Base-by-base conservation (phyloP, 2,888 invertebrate genomes). In the Theretra japonica region DNA sequence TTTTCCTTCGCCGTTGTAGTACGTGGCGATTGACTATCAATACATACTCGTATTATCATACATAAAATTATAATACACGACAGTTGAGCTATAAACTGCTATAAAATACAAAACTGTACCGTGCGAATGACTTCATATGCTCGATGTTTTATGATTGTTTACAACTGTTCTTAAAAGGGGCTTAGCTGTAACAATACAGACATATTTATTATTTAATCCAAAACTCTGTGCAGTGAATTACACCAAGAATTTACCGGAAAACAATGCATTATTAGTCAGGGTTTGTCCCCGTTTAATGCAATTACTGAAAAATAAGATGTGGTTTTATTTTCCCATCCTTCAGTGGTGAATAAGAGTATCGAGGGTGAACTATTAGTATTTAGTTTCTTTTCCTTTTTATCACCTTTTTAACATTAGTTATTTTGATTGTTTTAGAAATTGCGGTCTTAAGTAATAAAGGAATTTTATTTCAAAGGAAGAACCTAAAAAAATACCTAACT, bases 121-220 rank as follows among this genome's bases (percentile, higher is more conserved):
- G n/a, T 65, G 48, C 41, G n/a, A 30, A 41, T 65, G 65, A 65
- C 65, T 65, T 65, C 48, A 48, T 65, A 53, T n/a, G 1, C 60
- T 30, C 17, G 2, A 23, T 23, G 65, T 23, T 65, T 65, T 65
- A 65, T 23, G 41, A 48, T 21, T 23, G 65, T 65, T 23, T 65
- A 23, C 17, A 48, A n/a, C 7, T 60, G 30, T 60, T 30, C 33
- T 33, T 60, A 33, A 19, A 28, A 4, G 33, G 4, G 48, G 48
- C 19, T 65, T 48, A 41, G 41, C 23, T 65, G 23, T 48, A 17
- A 30, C 30, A 21, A 41, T 15, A 6, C 21, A 7, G 2, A 15
- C 5, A 23, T 23, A 23, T 48, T 59, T 59, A 59, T 28, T 59
- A 28, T 59, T 59, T 59, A 25, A 25, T 25, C 53, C 41, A 11